Evolutionary conservation across 2,888 invertebrate species (phyloP), one percentile per base, ranked within the genome.

Genomic region (Lapara coniferarum): DNA sequence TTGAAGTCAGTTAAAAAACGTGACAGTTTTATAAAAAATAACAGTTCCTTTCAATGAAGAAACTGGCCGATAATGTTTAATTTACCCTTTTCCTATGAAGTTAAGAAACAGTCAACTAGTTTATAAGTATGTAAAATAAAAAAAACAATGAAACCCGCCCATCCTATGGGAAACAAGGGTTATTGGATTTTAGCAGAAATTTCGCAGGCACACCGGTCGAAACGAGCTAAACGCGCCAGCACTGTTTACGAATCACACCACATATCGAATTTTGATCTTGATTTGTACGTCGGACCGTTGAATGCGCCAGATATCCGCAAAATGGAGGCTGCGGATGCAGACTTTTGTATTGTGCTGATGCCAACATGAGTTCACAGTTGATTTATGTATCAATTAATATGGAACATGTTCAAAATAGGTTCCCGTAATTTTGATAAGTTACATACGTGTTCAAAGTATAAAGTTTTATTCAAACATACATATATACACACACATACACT

Each of bases 121-220:
- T 55, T n/a, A n/a, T n/a, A n/a, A n/a, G 19, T 55, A 10, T 37
- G 37, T 37, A 76, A 80, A 75, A 79, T 71, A 73, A 73, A 77
- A 77, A 80, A 84, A 81, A 78, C 78, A 44, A 63, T 77, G 77
- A 75, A 67, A 69, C 71, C 72, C 74, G 71, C 71, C 77, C 78
- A 73, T n/a, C 56, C 10, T 19, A 46, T 16, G 12, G 44, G 49
- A 63, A 75, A 70, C 77, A 78, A 76, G 79, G 85, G 87, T 90
- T 91, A 92, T 92, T 90, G 92, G 87, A 91, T 91, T 92, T 90
- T 86, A 90, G 85, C 86, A 90, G 90, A 90, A 91, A 90, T 90
- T 89, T 88, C 86, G 80, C 57, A 75, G 74, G 58, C 49, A 10
- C 57, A 75, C 74, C 72, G 75, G 76, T 78, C 84, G 81, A 83